These are phyloP conservation scores for Lysiphlebus fabarum DNA, from an alignment of 1,140 invertebrate species.

Conservation along the genomic window DNA sequence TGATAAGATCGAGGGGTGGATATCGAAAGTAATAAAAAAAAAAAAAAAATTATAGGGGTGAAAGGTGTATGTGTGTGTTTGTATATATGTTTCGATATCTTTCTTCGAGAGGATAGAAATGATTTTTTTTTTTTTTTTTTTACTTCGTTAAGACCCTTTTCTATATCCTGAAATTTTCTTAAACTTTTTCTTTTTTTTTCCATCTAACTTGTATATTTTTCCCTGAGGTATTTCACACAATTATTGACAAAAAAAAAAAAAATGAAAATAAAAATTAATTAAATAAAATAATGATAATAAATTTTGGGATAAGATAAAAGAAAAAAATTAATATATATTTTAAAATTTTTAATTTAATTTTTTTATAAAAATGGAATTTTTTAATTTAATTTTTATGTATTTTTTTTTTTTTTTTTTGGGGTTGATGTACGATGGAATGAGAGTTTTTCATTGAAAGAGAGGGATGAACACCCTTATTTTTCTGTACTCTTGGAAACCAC, in stretches of 20 bases:
- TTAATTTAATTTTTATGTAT: not conserved
- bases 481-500: constrained; percentile 45
- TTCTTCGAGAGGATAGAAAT: not conserved
- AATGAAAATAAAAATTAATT: not conserved
- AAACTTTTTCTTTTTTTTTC: not conserved
- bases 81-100: not conserved
- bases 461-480: constrained; percentile 20
- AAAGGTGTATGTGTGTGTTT: no score
- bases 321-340: no score
- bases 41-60: not conserved
- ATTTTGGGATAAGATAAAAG: no score
- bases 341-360: not conserved
- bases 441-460: constrained; percentile 3
- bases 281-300: not conserved
- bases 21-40: constrained; percentile 13
- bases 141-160: constrained; percentile 1
- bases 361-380: not conserved
- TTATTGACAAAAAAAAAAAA: not conserved
- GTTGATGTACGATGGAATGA: constrained; percentile 4
- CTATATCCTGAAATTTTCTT: no score
- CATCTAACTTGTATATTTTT: not conserved
- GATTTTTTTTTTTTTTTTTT: not conserved
- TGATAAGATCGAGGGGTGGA: constrained; percentile 29
- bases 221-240: not conserved
- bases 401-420: not conserved